Base-by-base conservation (phyloP, 2,888 invertebrate genomes). In the Glyphotaelius pellucidus region DNA sequence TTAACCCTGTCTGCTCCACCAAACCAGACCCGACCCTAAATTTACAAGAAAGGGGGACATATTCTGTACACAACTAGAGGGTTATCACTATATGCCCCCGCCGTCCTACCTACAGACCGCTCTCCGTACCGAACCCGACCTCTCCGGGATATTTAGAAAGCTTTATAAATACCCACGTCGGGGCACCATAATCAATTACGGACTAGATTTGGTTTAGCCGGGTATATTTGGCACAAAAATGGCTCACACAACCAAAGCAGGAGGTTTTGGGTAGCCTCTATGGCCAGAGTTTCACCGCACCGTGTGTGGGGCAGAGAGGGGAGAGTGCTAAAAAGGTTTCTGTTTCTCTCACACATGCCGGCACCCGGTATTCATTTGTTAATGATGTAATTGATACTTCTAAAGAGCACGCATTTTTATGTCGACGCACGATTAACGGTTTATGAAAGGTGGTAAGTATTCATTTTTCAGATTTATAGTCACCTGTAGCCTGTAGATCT, bases 151-250 rank as follows among this genome's bases (percentile, higher is more conserved):
- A 92, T 83, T 83, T 79, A 81, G 80, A 86, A 80, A 80, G 83
- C 90, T 92, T 92, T 92, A 92, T 92, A 91, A 92, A 92, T 90
- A 92, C 93, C 93, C 91, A 91, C 81, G 90, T 90, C 89, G 90
- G 92, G 92, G 92, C 90, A 93, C 92, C 93, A 93, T 93, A 93
- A 93, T 93, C 93, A 93, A 93, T 93, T 93, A 93, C 91, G 92
- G 93, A 92, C 93, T 93, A 93, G 93, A 93, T 93, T 93, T 91
- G 93, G 93, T 93, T 93, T 91, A 92, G 90, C 91, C 93, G 93
- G 92, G 93, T 91, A 92, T 91, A 92, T 92, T 93, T 93, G 92
- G 93, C 92, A 93, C 93, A 90, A 93, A 92, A 91, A 91, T 91
- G 93, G 93, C 92, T 93, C 92, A 90, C 92, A 93, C 92, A 52